Conservation (phyloP, 30 jellyfish, hydroid and myxozoan genomes). For the Pelagia noctiluca region DNA sequence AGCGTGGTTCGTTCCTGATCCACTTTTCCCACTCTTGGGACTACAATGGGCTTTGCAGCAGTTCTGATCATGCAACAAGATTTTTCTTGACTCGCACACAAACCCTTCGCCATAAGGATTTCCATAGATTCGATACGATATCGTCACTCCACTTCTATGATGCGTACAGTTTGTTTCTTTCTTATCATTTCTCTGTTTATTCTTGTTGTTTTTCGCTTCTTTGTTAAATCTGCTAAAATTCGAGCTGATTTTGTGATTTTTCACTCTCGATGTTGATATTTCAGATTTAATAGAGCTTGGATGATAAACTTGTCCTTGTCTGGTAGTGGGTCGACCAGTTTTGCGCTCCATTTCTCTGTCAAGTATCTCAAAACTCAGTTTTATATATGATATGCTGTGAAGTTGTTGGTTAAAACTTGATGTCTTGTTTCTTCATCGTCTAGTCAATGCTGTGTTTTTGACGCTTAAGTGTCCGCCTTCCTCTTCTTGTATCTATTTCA, state of each 20-base stretch:
- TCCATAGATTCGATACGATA: conserved; percentile 65
- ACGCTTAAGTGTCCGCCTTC: too few species aligned
- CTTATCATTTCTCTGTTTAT: background rate
- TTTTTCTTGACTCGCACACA: conserved; percentile 44
- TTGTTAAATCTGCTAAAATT: background rate
- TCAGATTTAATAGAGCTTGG: too few species aligned
- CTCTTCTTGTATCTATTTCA: too few species aligned
- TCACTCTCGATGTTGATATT: background rate
- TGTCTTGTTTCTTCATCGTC: too few species aligned
- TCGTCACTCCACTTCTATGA: conserved; percentile 39
- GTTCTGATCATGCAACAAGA: conserved; percentile 6
- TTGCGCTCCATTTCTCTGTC: too few species aligned
- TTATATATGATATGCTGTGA: too few species aligned
- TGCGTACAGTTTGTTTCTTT: background rate
- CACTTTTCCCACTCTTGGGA: background rate
- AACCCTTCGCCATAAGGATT: conserved; percentile 75
- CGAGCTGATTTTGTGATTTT: background rate
- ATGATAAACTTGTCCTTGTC: too few species aligned
- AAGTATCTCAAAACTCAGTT: too few species aligned
- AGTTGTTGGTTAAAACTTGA: too few species aligned
- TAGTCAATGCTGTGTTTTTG: too few species aligned
- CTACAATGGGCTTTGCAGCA: background rate
- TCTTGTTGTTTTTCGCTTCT: too few species aligned
- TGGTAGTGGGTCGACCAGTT: too few species aligned
- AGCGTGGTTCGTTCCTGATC: background rate